These are phyloP conservation scores for Helicoverpa armigera DNA, from an alignment of 1,140 invertebrate genomes.

Conservation along the genomic window DNA sequence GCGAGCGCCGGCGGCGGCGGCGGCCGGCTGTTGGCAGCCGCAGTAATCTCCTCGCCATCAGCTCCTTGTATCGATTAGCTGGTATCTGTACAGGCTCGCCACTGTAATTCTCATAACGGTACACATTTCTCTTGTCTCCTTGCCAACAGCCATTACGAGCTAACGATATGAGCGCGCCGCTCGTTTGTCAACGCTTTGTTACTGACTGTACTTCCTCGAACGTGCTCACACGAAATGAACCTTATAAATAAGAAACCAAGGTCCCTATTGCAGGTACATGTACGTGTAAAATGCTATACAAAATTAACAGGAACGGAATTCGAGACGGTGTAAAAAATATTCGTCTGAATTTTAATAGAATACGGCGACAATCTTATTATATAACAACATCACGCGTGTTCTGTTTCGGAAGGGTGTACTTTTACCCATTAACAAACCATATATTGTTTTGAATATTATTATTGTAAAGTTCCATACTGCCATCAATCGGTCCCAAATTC, in stretches of 20 bases:
- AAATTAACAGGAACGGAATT: slow-evolving; percentile 34
- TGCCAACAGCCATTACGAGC: slow-evolving; percentile 49
- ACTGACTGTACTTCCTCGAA: slow-evolving; percentile 27
- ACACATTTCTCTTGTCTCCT: slow-evolving; percentile 46
- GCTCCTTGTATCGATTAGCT: slow-evolving; percentile 39
- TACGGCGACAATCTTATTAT: not conserved
- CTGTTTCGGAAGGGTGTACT: too few relatives aligned
- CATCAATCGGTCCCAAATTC: too few relatives aligned
- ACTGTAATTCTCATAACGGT: slow-evolving; percentile 48
- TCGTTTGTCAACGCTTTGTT: slow-evolving; percentile 50
- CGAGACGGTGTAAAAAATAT: slow-evolving; percentile 38
- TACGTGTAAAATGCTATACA: slow-evolving; percentile 5
- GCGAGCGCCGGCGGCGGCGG: not conserved
- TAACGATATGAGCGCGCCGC: slow-evolving; percentile 46
- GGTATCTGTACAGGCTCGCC: slow-evolving; percentile 34
- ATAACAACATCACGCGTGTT: not conserved
- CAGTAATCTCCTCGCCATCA: slow-evolving; percentile 18
- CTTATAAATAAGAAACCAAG: slow-evolving; percentile 24
- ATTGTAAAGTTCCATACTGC: too few relatives aligned
- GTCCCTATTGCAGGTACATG: not conserved
- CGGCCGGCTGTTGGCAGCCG: slow-evolving; percentile 1
- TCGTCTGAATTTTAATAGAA: slow-evolving; percentile 8
- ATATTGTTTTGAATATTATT: too few relatives aligned
- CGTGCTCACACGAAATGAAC: slow-evolving; percentile 32
- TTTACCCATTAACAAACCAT: too few relatives aligned